Percentiles rank a stretch among this genome's conserved stretches.
Conservation (phyloP, 2,888 invertebrate species). For the Crematogaster levior region DNA sequence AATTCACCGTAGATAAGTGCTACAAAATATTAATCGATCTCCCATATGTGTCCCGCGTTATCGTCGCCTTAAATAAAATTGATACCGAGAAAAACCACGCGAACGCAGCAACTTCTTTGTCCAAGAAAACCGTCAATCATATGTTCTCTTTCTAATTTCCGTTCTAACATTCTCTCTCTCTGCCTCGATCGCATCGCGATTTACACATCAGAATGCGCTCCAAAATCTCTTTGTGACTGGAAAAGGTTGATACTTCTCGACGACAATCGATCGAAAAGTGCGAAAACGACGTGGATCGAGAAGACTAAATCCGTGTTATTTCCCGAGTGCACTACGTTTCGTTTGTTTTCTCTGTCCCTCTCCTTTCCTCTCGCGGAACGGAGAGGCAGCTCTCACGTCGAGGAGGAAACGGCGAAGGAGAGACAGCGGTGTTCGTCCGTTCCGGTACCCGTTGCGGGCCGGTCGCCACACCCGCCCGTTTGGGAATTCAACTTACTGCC, state of each 20-base stretch:
- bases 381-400: constrained; percentile 5
- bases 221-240: constrained; percentile 16
- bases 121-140: not conserved
- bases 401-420: constrained; percentile 60
- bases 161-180: not conserved
- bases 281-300: constrained; percentile 17
- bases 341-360: not conserved
- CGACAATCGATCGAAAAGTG: constrained; percentile 26
- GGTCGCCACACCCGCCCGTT: constrained; percentile 86
- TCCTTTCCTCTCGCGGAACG: not conserved
- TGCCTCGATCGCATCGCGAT: constrained; percentile 7
- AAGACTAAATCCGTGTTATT: constrained; percentile 18
- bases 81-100: not conserved
- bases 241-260: not conserved
- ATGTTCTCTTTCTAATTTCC: not conserved
- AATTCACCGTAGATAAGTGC: not conserved
- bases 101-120: not conserved
- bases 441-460: constrained; percentile 84
- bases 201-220: not conserved
- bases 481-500: constrained; percentile 84
- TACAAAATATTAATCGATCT: constrained; percentile 8
- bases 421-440: constrained; percentile 80
- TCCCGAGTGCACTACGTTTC: not conserved
- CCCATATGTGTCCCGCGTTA: not conserved
- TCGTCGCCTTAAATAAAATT: not conserved